phyloP scores from a whole-genome alignment of 1,140 invertebrate species.

The honey bee (Apis mellifera) region DNA sequence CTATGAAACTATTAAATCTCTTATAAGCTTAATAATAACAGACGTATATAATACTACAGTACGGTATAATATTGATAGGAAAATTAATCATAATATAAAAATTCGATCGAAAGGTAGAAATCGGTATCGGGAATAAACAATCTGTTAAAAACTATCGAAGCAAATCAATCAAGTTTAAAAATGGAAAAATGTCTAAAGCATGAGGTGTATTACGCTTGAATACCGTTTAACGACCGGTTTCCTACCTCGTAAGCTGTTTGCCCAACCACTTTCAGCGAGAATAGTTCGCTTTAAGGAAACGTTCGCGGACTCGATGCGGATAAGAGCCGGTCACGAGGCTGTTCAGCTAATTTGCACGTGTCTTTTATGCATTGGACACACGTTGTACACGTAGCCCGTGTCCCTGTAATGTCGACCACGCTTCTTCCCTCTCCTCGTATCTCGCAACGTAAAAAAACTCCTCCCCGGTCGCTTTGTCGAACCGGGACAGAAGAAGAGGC shows the following conservation, averaged over 20 bases:
- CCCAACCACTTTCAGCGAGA: background rate
- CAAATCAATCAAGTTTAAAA: background rate
- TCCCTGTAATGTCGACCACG: background rate
- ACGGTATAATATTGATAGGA: too few species aligned
- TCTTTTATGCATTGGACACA: background rate
- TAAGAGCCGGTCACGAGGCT: background rate
- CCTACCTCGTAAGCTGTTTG: background rate
- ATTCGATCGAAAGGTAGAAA: too few species aligned
- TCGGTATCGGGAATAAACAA: too few species aligned
- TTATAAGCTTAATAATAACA: too few species aligned
- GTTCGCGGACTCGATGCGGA: background rate
- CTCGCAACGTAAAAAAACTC: background rate
- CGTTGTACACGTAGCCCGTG: background rate
- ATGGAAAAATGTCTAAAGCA: background rate
- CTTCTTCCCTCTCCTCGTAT: background rate
- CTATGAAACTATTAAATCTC: too few species aligned
- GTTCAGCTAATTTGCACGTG: slow-evolving; percentile 24
- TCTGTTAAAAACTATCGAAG: background rate
- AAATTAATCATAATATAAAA: too few species aligned
- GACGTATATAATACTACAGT: too few species aligned
- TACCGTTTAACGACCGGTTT: background rate
- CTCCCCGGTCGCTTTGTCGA: slow-evolving; percentile 11
- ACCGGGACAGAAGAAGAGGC: background rate
- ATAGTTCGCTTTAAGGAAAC: background rate
- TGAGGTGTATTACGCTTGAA: background rate